A percentile compares a stretch with the other conserved stretches of the same genome.
phyloP scores from a whole-genome alignment of 2,113 vertebrate species.

The Girardinichthys multiradiatus region DNA sequence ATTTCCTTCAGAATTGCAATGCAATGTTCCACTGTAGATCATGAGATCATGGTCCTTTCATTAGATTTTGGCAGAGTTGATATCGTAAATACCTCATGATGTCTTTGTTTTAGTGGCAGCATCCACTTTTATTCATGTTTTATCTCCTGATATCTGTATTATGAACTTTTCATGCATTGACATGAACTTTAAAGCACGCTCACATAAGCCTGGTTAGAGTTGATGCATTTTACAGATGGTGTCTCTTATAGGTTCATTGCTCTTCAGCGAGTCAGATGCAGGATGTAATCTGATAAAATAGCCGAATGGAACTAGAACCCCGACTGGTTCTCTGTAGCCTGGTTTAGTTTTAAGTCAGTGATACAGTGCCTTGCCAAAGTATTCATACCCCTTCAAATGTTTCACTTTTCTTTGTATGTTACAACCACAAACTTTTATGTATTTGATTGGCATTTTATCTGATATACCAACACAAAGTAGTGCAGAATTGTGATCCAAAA shows the following conservation, averaged over 20 bases:
- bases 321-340: neutral
- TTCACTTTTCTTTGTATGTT: neutral
- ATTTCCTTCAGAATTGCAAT: slow-evolving; percentile 5
- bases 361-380: neutral
- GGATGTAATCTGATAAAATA: neutral
- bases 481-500: neutral
- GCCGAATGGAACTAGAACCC: neutral
- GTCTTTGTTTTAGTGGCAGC: slow-evolving; percentile 1
- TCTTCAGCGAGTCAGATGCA: neutral
- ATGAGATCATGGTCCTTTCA: neutral
- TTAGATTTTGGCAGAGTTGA: slow-evolving; percentile 17
- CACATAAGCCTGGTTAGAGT: neutral
- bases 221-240: neutral
- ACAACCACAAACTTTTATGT: neutral
- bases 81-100: slow-evolving; percentile 39
- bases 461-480: neutral
- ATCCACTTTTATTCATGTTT: neutral
- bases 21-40: slow-evolving; percentile 4
- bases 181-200: neutral
- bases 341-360: neutral
- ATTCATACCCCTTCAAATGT: neutral
- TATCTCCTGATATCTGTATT: neutral
- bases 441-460: neutral
- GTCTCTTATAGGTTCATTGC: neutral
- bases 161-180: neutral